Evolutionary conservation across 2,888 invertebrate species (phyloP), one percentile per base, ranked within the genome.

Genomic region (Amaurobius ferox): DNA sequence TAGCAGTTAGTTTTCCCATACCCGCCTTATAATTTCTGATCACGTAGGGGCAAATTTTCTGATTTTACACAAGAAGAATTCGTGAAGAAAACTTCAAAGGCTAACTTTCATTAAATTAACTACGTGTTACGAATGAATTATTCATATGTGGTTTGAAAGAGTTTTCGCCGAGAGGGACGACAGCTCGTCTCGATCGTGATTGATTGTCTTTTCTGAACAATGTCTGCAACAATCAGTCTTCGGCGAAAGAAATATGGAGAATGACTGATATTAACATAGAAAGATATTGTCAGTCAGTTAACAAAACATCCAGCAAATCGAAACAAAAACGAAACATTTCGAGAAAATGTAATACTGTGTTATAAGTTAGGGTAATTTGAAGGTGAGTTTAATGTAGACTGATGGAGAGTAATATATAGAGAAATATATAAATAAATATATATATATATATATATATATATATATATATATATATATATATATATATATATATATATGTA

Each of bases 401-500:
- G n/a, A n/a, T n/a, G n/a, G n/a, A n/a, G n/a, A n/a, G n/a, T n/a
- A n/a, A n/a, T n/a, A n/a, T 35, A 35, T 35, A 7, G 5, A 35
- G 9, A 9, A 35, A 35, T 35, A 35, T 35, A 7, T 35, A 35
- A 35, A 9, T 35, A 7, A 7, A 35, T 35, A 35, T 35, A 35
- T 35, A 35, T 35, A 35, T 35, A 35, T 35, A 35, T 35, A 35
- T 35, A 35, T 35, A 35, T 35, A 35, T 35, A 35, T 35, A 35
- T 35, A 35, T 35, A 35, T 35, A 35, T 35, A 35, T 35, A 35
- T 35, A 35, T 35, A 35, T 35, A 35, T 35, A 35, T 35, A 35
- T 35, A 35, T 62, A 62, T 62, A 62, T 62, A 62, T 62, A 62
- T 62, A 26, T 62, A 62, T 62, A 62, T 62, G 26, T 62, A 62